phyloP scores from a whole-genome alignment of 2,113 vertebrate species.

The Xenotilapia longispinis region DNA sequence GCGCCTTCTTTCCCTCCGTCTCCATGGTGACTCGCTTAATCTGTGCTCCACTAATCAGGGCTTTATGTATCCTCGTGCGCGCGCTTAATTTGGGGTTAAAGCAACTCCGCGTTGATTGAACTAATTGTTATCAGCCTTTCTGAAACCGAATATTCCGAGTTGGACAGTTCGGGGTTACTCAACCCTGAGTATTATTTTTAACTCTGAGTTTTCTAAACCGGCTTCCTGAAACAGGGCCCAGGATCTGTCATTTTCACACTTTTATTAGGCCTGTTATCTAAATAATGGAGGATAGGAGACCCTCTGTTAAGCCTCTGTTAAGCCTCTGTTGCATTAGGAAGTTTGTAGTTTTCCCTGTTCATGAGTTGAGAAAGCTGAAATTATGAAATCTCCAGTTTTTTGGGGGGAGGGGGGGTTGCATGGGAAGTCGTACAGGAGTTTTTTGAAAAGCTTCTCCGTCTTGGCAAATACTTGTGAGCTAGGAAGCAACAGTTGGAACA shows the following conservation, averaged over 20 bases:
- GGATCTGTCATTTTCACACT: neutral
- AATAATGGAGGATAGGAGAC: neutral
- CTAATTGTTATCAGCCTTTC: too few relatives aligned
- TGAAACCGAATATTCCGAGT: too few relatives aligned
- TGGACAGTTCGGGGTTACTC: too few relatives aligned
- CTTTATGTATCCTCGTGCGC: too few relatives aligned
- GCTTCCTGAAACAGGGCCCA: too few relatives aligned
- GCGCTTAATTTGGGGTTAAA: too few relatives aligned
- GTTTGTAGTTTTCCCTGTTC: neutral
- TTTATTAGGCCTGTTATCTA: neutral
- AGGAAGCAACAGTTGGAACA: neutral
- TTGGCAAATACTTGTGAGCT: neutral
- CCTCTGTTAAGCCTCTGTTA: neutral
- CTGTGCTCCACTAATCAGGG: too few relatives aligned
- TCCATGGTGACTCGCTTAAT: too few relatives aligned
- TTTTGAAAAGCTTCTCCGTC: neutral
- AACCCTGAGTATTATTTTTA: too few relatives aligned
- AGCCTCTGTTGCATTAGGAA: fast-evolving
- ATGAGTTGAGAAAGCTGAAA: neutral
- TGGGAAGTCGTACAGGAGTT: neutral
- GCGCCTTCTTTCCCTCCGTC: too few relatives aligned
- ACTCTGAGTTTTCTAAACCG: too few relatives aligned
- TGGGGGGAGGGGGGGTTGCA: fast-evolving
- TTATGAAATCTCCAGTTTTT: neutral
- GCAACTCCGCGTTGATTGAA: too few relatives aligned